A percentile compares a stretch with the other conserved stretches of the same genome.
phyloP scores from a whole-genome alignment of 2,888 invertebrate species.

The Ephialtes manifestator region DNA sequence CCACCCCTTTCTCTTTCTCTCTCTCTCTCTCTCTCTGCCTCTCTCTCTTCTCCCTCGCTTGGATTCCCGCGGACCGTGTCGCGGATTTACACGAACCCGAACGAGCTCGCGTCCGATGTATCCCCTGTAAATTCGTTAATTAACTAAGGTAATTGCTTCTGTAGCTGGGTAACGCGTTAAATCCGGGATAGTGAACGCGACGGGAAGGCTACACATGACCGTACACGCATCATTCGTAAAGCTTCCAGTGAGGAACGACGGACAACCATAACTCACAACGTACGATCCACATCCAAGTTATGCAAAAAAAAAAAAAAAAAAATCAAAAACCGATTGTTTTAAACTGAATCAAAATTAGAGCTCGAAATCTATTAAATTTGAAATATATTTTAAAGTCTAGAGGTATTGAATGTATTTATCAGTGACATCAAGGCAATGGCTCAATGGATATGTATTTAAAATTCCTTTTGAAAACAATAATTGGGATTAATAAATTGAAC shows the following conservation, averaged over 20 bases:
- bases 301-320: not conserved
- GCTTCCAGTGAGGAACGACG: conserved; percentile 23
- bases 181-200: conserved; percentile 55
- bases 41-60: conserved; percentile 58
- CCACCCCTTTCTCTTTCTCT: conserved; percentile 43
- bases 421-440: no score
- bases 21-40: conserved; percentile 36
- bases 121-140: conserved; percentile 84
- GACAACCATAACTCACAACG: conserved; percentile 10
- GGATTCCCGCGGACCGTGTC: conserved; percentile 73
- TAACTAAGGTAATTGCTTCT: conserved; percentile 84
- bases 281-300: not conserved
- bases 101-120: conserved; percentile 65
- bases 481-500: no score
- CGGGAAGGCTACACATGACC: conserved; percentile 36
- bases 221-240: conserved; percentile 69
- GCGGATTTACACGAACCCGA: conserved; percentile 72
- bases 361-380: not conserved
- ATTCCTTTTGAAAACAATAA: no score
- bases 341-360: not conserved
- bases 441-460: no score
- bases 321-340: not conserved
- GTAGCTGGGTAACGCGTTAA: conserved; percentile 72
- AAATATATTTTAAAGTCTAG: no score
- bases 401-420: no score